Conservation (phyloP, 2,113 vertebrate species). For the Anas platyrhynchos region DNA sequence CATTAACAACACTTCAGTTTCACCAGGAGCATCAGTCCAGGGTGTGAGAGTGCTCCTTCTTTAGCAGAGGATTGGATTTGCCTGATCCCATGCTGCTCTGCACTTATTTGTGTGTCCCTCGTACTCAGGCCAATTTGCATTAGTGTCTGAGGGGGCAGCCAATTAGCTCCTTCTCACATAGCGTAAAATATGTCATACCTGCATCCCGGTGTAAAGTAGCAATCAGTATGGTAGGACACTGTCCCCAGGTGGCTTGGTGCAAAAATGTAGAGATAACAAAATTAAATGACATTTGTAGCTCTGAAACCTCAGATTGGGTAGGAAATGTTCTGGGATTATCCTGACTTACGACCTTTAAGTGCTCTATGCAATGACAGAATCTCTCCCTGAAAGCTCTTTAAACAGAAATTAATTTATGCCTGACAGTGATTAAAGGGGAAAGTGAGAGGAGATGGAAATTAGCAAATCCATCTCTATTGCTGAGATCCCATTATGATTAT, state of each 20-base stretch:
- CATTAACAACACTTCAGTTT: neutral
- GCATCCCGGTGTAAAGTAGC: neutral
- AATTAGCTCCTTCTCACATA: neutral
- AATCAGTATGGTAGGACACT: neutral
- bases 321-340: conserved; percentile 62
- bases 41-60: neutral
- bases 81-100: neutral
- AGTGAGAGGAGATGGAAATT: conserved; percentile 78
- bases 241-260: neutral
- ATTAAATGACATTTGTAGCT: conserved; percentile 44
- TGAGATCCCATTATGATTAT: conserved; percentile 78
- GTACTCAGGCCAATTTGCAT: neutral
- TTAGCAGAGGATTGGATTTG: neutral
- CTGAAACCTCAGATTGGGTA: conserved; percentile 36
- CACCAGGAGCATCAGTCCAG: neutral
- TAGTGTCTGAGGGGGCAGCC: neutral
- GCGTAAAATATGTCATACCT: neutral
- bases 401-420: conserved; percentile 80
- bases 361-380: conserved; percentile 67
- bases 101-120: neutral
- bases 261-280: conserved; percentile 46
- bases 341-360: conserved; percentile 71
- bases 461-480: conserved; percentile 83
- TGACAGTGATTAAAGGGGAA: conserved; percentile 81
- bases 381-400: conserved; percentile 77